Conservation (phyloP, 1,140 invertebrate species). For the Procambarus clarkii region DNA sequence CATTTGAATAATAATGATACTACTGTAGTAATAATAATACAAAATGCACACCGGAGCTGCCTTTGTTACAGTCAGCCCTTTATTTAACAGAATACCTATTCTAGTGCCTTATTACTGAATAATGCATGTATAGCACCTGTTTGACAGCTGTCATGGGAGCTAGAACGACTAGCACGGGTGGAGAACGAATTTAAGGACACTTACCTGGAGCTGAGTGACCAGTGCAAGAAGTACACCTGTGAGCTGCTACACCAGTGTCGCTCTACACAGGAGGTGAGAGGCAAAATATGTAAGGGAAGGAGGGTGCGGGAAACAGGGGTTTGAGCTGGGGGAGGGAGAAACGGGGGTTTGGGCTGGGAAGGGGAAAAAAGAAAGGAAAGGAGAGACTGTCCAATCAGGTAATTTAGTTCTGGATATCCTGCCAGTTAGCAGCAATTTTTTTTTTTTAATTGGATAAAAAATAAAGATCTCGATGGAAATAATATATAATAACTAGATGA, state of each 20-base stretch:
- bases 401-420: no score
- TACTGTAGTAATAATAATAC: no score
- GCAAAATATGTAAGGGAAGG: neutral
- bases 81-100: neutral
- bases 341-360: no score
- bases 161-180: slow-evolving; percentile 78
- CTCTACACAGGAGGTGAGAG: slow-evolving; percentile 78
- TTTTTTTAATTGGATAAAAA: no score
- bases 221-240: slow-evolving; percentile 80
- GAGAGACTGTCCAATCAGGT: no score
- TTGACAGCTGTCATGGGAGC: slow-evolving; percentile 80
- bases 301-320: neutral
- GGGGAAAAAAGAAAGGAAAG: neutral
- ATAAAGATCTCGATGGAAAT: no score
- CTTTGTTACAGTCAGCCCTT: no score
- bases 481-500: no score
- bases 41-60: no score
- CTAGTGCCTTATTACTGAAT: neutral
- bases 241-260: slow-evolving; percentile 80
- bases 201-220: slow-evolving; percentile 76
- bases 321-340: neutral
- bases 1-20: no score
- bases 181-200: slow-evolving; percentile 81
- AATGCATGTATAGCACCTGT: neutral
- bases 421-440: no score